Base-by-base conservation (phyloP, 2,797 vertebrate genomes). In the Gymnopithys bicolor region DNA sequence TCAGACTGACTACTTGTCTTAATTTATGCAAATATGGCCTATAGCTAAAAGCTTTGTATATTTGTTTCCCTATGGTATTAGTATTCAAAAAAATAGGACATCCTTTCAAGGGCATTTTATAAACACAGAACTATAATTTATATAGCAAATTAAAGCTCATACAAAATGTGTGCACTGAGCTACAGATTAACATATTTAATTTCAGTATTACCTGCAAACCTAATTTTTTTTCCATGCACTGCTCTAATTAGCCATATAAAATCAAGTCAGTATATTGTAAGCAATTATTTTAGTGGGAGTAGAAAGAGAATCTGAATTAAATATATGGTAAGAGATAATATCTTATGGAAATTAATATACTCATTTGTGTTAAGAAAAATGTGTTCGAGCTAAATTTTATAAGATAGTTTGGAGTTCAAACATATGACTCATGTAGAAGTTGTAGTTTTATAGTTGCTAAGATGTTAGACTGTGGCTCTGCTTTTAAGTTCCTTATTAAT, bases 131-230 rank as follows among this genome's bases (percentile, higher is more conserved):
- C 95, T 97, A 95, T 97, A 98, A 98, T 98, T 98, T 98, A 98
- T 98, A 97, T 97, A 95, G 95, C 95, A 98, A 98, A 97, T 98
- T 98, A 98, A 97, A 98, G 89, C 96, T 97, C 97, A 97, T 96
- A 97, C 95, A 97, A 98, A 98, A 97, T 97, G 96, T 97, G 97
- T 97, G 96, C 97, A 97, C 95, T 78, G 97, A 98, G 97, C 96
- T 97, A 96, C 94, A 97, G 96, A 98, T 98, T 98, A 98, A 98
- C 98, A 98, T 98, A 98, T 98, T 98, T 98, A 98, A 98, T 98
- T 98, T 98, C 97, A 97, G 93, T 97, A 97, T 98, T 98, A 98
- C 98, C 98, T 98, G 97, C 97, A 98, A 98, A 97, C 96, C 96
- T 98, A 96, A 96, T 98, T 98, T 98, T 98, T 98, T 98, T 97